phyloP scores from a whole-genome alignment of 2,888 invertebrate genomes.

The Vanessa cardui region DNA sequence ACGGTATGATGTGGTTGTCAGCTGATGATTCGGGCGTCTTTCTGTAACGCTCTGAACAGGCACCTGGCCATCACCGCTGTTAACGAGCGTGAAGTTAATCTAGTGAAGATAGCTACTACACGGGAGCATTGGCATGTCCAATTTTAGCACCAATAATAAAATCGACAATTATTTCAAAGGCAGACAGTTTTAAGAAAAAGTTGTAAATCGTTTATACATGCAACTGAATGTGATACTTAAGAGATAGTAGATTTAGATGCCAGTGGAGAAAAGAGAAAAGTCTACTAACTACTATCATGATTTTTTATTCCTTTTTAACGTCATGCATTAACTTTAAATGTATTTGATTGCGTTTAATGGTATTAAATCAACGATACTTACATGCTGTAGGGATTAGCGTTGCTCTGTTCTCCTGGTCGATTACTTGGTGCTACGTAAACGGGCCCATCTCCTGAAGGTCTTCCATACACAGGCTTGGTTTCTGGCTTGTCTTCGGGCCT shows the following conservation, averaged over 20 bases:
- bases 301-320: neutral
- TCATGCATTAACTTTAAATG: conserved; percentile 6
- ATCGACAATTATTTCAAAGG: no score
- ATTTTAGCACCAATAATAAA: no score
- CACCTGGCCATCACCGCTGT: conserved; percentile 51
- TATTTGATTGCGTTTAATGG: neutral
- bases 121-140: neutral
- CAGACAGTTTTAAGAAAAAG: neutral
- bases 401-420: conserved; percentile 48
- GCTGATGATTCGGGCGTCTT: conserved; percentile 41
- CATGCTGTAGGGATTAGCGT: conserved; percentile 63
- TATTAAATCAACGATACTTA: conserved; percentile 47
- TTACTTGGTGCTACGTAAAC: conserved; percentile 61
- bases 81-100: conserved; percentile 41
- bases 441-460: conserved; percentile 56
- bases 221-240: neutral
- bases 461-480: conserved; percentile 57
- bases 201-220: neutral
- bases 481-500: conserved; percentile 55
- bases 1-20: conserved; percentile 44
- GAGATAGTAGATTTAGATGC: neutral
- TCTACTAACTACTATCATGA: neutral
- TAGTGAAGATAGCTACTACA: conserved; percentile 28
- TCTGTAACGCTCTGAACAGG: conserved; percentile 45
- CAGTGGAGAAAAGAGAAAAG: neutral